Conservation (phyloP, 1,140 invertebrate genomes). For the Magallana ariakensis region DNA sequence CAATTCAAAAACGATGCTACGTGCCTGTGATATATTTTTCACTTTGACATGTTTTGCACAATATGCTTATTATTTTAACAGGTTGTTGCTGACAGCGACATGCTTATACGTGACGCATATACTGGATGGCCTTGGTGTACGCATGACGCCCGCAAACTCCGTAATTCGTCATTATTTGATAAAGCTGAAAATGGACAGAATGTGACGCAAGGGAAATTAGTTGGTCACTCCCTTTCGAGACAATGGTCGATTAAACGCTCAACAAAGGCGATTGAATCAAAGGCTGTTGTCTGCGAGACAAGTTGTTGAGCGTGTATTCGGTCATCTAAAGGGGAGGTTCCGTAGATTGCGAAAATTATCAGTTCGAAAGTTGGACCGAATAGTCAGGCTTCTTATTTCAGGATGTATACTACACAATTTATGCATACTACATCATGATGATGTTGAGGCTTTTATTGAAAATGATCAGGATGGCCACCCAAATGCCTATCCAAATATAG, state of each 20-base stretch:
- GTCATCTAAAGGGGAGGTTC: slow-evolving; percentile 54
- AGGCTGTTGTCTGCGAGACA: not conserved
- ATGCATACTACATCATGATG: slow-evolving; percentile 45
- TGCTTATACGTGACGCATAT: slow-evolving; percentile 46
- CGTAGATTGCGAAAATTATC: slow-evolving; percentile 48
- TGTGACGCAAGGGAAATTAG: too few species aligned
- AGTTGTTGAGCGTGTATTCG: slow-evolving; percentile 15
- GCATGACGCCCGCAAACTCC: slow-evolving; percentile 46
- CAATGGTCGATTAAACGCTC: slow-evolving; percentile 41
- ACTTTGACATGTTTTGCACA: not conserved
- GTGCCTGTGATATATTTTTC: too few species aligned
- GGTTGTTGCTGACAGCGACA: slow-evolving; percentile 5
- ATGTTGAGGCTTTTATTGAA: slow-evolving; percentile 46
- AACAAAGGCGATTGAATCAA: slow-evolving; percentile 47
- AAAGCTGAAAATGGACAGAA: too few species aligned
- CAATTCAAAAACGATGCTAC: too few species aligned
- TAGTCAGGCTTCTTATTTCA: slow-evolving; percentile 47
- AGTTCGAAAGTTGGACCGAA: not conserved
- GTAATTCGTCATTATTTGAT: not conserved
- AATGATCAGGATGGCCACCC: slow-evolving; percentile 43
- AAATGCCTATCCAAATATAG: slow-evolving; percentile 53
- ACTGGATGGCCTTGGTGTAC: slow-evolving; percentile 53
- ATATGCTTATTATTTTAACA: not conserved
- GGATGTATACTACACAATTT: slow-evolving; percentile 16
- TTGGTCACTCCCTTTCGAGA: slow-evolving; percentile 21